These are phyloP conservation scores for Andrena praecox DNA, from an alignment of 2,888 invertebrate species.

Conservation along the genomic window DNA sequence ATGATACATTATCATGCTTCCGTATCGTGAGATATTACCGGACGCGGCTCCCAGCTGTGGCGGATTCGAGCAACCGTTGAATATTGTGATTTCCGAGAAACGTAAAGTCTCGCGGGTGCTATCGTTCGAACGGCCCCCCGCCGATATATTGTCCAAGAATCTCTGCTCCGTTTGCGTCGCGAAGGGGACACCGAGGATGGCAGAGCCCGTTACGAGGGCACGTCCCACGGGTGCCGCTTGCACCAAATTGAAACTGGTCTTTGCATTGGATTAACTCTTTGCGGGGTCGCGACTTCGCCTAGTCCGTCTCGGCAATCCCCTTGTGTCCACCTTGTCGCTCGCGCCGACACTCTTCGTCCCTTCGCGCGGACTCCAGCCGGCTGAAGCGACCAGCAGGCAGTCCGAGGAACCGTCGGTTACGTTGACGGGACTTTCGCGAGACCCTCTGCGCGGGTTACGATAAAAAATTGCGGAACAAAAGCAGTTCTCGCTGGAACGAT, in stretches of 20 bases:
- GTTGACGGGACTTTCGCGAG: constrained; percentile 34
- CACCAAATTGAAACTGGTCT: constrained; percentile 82
- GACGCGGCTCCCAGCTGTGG: constrained; percentile 41
- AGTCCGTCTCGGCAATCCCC: constrained; percentile 44
- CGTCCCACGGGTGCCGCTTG: constrained; percentile 76
- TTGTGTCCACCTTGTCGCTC: constrained; percentile 31
- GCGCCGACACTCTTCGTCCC: constrained; percentile 41
- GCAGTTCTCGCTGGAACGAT: constrained; percentile 21
- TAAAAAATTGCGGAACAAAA: constrained; percentile 18
- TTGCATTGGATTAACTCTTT: constrained; percentile 82
- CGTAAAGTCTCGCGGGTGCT: constrained; percentile 76
- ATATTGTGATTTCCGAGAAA: constrained; percentile 78
- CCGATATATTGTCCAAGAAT: constrained; percentile 69
- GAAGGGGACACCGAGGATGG: constrained; percentile 53
- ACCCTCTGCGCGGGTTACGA: constrained; percentile 23
- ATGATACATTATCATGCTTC: constrained; percentile 59
- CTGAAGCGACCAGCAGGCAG: constrained; percentile 12
- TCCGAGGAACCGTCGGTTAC: constrained; percentile 1
- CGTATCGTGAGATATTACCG: constrained; percentile 67
- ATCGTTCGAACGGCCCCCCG: constrained; percentile 72
- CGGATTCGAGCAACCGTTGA: constrained; percentile 49
- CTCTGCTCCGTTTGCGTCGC: constrained; percentile 67
- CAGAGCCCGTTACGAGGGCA: constrained; percentile 69
- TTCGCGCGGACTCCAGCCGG: constrained; percentile 21
- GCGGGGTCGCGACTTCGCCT: constrained; percentile 63